phyloP scores from a whole-genome alignment of 92 coral and sea anemone species.

The Parazoanthus atlanticus region DNA sequence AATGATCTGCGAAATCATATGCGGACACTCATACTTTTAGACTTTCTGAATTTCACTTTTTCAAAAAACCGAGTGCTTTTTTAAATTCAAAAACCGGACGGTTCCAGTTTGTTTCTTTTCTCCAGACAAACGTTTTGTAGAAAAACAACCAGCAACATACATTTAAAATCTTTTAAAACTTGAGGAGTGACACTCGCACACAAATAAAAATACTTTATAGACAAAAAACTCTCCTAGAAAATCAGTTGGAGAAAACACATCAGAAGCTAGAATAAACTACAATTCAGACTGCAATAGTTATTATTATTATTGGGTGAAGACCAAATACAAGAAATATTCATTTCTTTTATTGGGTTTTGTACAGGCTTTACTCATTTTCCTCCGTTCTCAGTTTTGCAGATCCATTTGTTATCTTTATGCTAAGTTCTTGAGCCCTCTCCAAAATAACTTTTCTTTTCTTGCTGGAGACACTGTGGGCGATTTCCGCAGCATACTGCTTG shows the following conservation, averaged over 20 bases:
- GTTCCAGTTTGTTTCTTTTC: too few species aligned
- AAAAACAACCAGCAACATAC: not conserved
- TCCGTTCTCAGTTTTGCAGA: slow-evolving; percentile 97
- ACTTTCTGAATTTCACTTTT: too few species aligned
- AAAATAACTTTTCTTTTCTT: slow-evolving; percentile 90
- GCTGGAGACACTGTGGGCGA: slow-evolving; percentile 96
- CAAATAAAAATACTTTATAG: too few species aligned
- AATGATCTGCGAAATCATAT: too few species aligned
- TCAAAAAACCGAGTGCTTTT: not conserved
- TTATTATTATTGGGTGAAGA: not conserved
- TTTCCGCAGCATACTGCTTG: slow-evolving; percentile 96
- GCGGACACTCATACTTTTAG: too few species aligned
- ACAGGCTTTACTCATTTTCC: slow-evolving; percentile 88
- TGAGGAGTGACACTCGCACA: too few species aligned
- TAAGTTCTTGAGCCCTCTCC: slow-evolving; percentile 96
- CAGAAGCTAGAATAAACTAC: too few species aligned
- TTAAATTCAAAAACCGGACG: not conserved
- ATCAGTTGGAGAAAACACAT: too few species aligned
- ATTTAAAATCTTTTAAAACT: too few species aligned
- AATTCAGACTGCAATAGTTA: not conserved
- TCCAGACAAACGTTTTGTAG: not conserved
- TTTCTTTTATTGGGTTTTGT: slow-evolving; percentile 35
- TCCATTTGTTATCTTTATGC: slow-evolving; percentile 89
- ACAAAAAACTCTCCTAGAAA: too few species aligned
- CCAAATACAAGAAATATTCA: slow-evolving; percentile 19